Evolutionary conservation across 1,140 invertebrate species (phyloP), one percentile per base, ranked within the genome.

Genomic region (Eumeta japonica): DNA sequence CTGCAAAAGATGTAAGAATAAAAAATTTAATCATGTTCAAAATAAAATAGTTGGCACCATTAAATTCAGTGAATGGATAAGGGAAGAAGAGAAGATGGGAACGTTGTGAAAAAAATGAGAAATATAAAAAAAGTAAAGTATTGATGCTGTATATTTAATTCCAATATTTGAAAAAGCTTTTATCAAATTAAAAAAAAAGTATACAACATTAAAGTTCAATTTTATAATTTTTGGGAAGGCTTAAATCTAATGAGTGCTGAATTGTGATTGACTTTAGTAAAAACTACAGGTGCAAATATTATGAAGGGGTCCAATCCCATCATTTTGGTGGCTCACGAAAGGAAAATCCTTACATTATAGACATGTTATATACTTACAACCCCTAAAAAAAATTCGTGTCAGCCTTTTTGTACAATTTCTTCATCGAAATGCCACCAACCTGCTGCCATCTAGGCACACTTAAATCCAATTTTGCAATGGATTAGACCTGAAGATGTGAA

Each of bases 211-310:
- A 43, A 38, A 35, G 17, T 18, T 10, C 36, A 38, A 19, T 38
- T 17, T 13, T 16, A 18, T 10, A 28, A 13, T 27, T 38, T 34
- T 19, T 12, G 35, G 27, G 39, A 11, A 15, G 33, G 2, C 20
- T 39, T 16, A 4, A 28, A 17, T 2, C 20, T 10, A 41, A 41
- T 16, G 41, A 48, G 30, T 12, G 19, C 7, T 29, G 27, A 1
- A 28, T 50, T 10, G 12, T 40, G 12, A 39, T 54, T 3, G 49
- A 55, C 19, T 54, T 48, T 24, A 40, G 35, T 30, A 42, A 57
- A 38, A 57, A 59, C 35, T 57, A 53, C 32, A 39, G 30, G 14
- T 48, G 47, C 30, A 62, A 62, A 47, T 57, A 55, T 37, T 38
- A 34, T 2, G 28, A 28, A 19, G 53, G 57, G 35, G 31, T 41